Evolutionary conservation across 2,888 invertebrate species (phyloP), one percentile per base, ranked within the genome.

Genomic region (Parochlus steinenii): DNA sequence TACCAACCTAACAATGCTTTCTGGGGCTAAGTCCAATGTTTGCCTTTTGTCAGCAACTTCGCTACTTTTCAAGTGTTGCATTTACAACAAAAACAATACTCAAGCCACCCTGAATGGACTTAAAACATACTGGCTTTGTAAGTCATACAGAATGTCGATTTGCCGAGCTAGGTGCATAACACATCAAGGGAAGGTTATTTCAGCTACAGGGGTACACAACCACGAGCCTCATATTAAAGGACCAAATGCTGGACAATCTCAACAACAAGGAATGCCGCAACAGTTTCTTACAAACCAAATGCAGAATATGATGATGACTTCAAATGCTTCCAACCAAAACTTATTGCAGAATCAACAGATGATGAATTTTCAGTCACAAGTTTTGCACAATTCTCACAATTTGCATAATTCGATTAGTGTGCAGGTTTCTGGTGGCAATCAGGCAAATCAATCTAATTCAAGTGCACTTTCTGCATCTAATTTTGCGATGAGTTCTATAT

Each of bases 51-150:
- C 59, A 37, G 55, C 59, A 31, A 59, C 59, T 31, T 59, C 59
- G 15, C 45, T 59, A 43, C 48, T 59, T 39, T 59, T 59, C 44
- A 57, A 57, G 37, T 56, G 53, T 42, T 59, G 59, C 41, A 57
- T 59, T 27, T 59, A 58, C 46, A 59, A 59, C 46, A 53, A 59
- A 26, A 59, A 59, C 46, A 59, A 59, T 47, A 59, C 59, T 17
- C 59, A 59, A 33, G 59, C 59, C 40, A 59, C 59, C 18, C 59
- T 58, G 42, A 58, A 59, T 47, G 59, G 59, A 41, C 58, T 59
- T 58, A 59, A 59, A 49, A 59, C 59, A 11, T 59, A 59, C 42
- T 59, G 59, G 59, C 48, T 59, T 31, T 59, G 59, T 43, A 59
- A 59, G 41, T 58, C 59, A 3, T 59, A 59, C 45, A 51, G 59